Evolutionary conservation across 2,113 vertebrate genomes (phyloP), one percentile per base, ranked within the genome.

Genomic region (Pelusios castaneus): DNA sequence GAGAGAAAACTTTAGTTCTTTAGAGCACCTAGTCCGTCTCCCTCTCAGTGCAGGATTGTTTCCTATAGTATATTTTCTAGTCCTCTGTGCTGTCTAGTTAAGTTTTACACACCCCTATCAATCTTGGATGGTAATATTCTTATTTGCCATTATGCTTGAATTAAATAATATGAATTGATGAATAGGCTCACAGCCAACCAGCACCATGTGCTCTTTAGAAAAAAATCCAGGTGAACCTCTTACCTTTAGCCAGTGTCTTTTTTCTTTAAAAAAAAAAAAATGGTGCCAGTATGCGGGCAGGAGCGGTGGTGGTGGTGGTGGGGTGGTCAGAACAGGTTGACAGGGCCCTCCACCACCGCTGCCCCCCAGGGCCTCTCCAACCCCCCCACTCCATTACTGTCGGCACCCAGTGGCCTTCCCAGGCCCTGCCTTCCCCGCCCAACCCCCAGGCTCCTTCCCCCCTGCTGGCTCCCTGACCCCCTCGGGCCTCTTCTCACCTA

Each of bases 41-140:
- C 38, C 2, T 3, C 11, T 31, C 58, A 0, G 45, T 76, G 38
- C 34, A 80, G 60, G 8, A 86, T 75, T 47, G 16, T 78, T 16
- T 58, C 34, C 38, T 79, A 45, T 27, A 76, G 24, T 29, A 19
- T 54, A 60, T 38, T 85, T 84, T 90, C 60, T 38, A 87, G 55
- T 84, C 6, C 45, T 91, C 38, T 89, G 10, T 94, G 89, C 82
- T 51, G 56, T 70, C 24, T 79, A 88, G 25, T 45, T 79, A 13
- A 77, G 34, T 52, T 88, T 88, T 70, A 79, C 91, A 70, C 29
- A 81, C 12, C 55, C 11, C 22, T 79, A 4, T 84, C 56, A 77
- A 45, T 94, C 45, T 43, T 56, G 81, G 52, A 38, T 91, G 47
- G 27, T 93, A 60, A 54, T 89, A 4, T 94, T 93, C 91, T 55